Percentiles rank a stretch among this genome's conserved stretches.
These are phyloP conservation scores for Hydractinia symbiolongicarpus DNA, from an alignment of 30 jellyfish, hydroid and myxozoan species.

Conservation along the genomic window DNA sequence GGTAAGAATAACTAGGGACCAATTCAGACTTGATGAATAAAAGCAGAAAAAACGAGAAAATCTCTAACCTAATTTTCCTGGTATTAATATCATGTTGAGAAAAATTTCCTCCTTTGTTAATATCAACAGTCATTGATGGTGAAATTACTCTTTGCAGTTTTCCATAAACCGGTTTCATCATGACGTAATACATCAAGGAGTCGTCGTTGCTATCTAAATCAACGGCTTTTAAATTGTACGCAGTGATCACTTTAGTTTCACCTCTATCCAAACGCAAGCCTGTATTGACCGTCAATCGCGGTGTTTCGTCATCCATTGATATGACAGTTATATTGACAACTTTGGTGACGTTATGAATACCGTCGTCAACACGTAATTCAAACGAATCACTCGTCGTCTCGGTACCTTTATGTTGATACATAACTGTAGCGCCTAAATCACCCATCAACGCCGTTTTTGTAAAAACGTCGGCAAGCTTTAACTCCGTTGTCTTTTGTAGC, in stretches of 20 bases:
- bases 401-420: conserved; percentile 93
- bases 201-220: conserved; percentile 80
- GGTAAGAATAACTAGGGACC: neutral
- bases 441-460: conserved; percentile 43
- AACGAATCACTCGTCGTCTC: conserved; percentile 74
- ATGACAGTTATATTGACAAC: conserved; percentile 57
- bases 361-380: conserved; percentile 69
- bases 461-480: conserved; percentile 47
- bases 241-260: conserved; percentile 69
- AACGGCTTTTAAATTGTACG: conserved; percentile 66
- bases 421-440: conserved; percentile 52
- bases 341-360: conserved; percentile 65
- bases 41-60: neutral
- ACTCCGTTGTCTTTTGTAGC: conserved; percentile 47
- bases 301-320: conserved; percentile 93
- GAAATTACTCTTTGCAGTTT: conserved; percentile 40
- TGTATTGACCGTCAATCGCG: conserved; percentile 69
- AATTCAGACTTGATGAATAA: neutral
- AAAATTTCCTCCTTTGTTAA: conserved; percentile 70
- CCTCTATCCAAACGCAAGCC: conserved; percentile 83
- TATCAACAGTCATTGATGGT: conserved; percentile 36
- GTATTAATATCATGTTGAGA: conserved; percentile 68
- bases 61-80: conserved; percentile 36
- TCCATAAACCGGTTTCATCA: conserved; percentile 64
- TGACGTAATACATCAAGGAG: conserved; percentile 43